phyloP scores from a whole-genome alignment of 2,113 vertebrate species.

The Bothrops jararaca region DNA sequence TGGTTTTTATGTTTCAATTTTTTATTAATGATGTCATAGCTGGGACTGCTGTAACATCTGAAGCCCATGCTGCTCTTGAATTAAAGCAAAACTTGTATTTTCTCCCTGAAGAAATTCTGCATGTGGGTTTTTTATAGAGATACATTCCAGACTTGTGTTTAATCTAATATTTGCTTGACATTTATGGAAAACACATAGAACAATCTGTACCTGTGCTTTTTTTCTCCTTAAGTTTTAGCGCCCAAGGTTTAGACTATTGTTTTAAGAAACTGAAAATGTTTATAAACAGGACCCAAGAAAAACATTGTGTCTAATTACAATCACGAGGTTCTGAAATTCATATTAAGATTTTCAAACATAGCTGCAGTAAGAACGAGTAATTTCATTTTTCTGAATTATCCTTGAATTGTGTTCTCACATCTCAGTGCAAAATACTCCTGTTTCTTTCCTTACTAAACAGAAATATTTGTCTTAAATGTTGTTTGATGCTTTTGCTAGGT shows the following conservation, averaged over 20 bases:
- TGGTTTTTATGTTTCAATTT: background rate
- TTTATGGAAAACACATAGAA: background rate
- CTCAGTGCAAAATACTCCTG: background rate
- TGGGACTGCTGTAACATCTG: background rate
- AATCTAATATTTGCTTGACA: background rate
- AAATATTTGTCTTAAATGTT: background rate
- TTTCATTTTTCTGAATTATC: background rate
- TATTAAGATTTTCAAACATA: background rate
- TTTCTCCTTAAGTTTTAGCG: background rate
- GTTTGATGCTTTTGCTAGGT: background rate
- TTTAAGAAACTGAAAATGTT: background rate
- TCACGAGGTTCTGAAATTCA: background rate
- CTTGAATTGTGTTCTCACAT: background rate
- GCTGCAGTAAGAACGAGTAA: background rate
- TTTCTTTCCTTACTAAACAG: background rate
- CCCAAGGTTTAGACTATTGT: background rate
- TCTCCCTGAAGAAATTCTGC: background rate
- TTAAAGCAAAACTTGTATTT: background rate
- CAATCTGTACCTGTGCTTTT: background rate
- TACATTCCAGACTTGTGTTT: background rate
- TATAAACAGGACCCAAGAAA: background rate
- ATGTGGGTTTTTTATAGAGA: background rate
- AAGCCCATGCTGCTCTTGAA: background rate
- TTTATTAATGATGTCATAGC: background rate
- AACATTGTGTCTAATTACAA: background rate